Evolutionary conservation across 2,888 invertebrate genomes (phyloP).

Genomic region (Bimastos eiseni): DNA sequence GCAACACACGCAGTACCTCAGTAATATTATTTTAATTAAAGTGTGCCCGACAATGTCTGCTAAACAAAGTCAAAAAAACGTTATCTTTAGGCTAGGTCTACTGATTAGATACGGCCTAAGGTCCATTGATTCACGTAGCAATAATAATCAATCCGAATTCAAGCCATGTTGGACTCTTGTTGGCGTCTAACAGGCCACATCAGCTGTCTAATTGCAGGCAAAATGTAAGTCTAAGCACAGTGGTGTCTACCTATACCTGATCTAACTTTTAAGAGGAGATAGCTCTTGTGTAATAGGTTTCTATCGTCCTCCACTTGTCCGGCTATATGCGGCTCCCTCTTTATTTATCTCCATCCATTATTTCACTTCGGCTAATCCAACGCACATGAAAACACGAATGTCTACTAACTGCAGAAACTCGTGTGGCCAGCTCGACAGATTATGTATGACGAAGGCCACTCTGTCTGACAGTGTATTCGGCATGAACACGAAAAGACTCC

Average conservation of each 20-base stretch:
- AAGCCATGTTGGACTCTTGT: not conserved
- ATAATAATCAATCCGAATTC: not conserved
- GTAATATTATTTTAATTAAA: not conserved
- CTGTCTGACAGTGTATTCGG: no score
- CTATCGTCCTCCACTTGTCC: not conserved
- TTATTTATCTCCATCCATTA: not conserved
- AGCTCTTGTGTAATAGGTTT: not conserved
- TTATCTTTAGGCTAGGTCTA: not conserved
- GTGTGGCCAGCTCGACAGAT: not conserved
- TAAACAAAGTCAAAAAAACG: no score
- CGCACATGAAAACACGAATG: not conserved
- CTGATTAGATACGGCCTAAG: not conserved
- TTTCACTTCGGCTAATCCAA: conserved; percentile 1
- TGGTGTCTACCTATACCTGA: not conserved
- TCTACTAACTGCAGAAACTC: not conserved
- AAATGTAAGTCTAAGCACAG: not conserved
- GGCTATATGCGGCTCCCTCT: not conserved
- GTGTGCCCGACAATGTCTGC: not conserved
- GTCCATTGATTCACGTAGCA: not conserved
- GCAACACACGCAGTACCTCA: not conserved
- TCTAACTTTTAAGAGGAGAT: not conserved
- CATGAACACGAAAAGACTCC: no score
- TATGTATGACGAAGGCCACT: no score
- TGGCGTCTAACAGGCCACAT: not conserved
- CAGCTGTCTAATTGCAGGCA: not conserved